Conservation (phyloP, 2,113 vertebrate genomes). For the Tyto alba region DNA sequence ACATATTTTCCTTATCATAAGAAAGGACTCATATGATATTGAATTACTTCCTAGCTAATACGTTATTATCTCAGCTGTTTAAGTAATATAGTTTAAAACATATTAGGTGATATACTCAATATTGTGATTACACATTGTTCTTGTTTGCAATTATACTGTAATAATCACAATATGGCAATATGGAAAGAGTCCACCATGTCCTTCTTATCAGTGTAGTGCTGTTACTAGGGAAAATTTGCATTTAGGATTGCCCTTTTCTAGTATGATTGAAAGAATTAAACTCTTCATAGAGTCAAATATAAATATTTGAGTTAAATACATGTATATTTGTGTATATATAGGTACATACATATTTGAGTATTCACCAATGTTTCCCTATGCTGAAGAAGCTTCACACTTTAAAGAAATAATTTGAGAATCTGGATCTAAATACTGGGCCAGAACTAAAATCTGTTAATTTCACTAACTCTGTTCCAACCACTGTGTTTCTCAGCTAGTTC, state of each 20-base stretch:
- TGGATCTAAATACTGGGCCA: neutral
- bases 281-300: neutral
- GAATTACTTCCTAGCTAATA: neutral
- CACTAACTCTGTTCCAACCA: neutral
- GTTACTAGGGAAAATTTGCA: neutral
- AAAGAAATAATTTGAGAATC: neutral
- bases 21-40: neutral
- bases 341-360: neutral
- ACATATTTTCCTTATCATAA: neutral
- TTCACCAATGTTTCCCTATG: neutral
- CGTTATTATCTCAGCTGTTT: neutral
- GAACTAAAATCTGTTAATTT: neutral
- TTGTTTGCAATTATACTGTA: neutral
- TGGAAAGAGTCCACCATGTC: neutral
- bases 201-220: neutral
- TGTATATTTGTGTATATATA: accelerated
- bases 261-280: neutral
- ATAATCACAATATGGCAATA: neutral
- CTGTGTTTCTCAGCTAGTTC: neutral
- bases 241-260: neutral
- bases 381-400: neutral
- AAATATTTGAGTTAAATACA: neutral
- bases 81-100: neutral
- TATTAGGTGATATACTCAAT: neutral
- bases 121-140: neutral